These are phyloP conservation scores for Pogoniulus pusillus DNA, from an alignment of 2,797 vertebrate genomes.

Conservation along the genomic window DNA sequence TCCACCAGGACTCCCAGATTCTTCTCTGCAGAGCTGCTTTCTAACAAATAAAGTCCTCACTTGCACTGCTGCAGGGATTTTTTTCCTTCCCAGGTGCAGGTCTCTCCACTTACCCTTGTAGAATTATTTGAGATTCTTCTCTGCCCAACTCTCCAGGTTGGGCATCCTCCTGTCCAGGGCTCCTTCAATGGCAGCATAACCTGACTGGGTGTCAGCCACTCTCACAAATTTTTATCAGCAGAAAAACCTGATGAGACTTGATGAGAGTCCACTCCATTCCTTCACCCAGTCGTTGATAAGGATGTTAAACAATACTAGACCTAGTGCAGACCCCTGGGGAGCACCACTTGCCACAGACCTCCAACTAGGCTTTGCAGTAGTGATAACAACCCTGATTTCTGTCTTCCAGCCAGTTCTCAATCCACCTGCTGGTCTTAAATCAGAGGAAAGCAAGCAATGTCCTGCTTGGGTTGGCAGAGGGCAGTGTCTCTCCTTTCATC, in stretches of 20 bases:
- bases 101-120: background rate
- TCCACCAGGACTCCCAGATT: too few relatives aligned
- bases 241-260: too few relatives aligned
- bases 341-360: background rate
- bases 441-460: background rate
- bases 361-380: background rate
- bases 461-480: background rate
- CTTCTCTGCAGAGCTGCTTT: background rate
- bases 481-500: background rate
- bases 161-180: too few relatives aligned
- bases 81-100: background rate
- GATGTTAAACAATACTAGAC: background rate
- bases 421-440: background rate
- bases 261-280: background rate
- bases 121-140: background rate
- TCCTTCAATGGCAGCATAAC: too few relatives aligned
- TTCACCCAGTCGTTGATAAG: background rate
- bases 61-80: background rate
- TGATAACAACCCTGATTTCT: background rate
- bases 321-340: background rate
- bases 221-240: too few relatives aligned
- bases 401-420: background rate
- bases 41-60: background rate
- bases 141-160: too few relatives aligned
- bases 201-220: too few relatives aligned